These are phyloP conservation scores for Neosilurus mollespiculum DNA, from an alignment of 2,797 vertebrate genomes.

Conservation along the genomic window DNA sequence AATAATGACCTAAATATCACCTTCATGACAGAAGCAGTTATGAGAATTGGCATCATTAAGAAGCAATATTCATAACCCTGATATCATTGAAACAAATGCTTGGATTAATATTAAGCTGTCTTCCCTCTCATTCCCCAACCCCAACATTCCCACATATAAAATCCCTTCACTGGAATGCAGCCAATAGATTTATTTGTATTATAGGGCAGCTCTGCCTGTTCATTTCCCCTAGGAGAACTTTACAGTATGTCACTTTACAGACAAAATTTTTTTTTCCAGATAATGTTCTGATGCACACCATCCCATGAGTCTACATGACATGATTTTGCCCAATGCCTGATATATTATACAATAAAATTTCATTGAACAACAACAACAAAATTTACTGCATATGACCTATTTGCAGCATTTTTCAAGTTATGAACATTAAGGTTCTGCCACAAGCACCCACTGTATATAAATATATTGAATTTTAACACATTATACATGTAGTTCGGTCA, in stretches of 20 bases:
- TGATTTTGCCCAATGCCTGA: not conserved
- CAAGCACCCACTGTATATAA: not conserved
- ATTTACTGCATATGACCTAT: not conserved
- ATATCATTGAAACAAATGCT: not conserved
- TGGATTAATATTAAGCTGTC: not conserved
- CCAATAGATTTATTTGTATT: slow-evolving; percentile 49
- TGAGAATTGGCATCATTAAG: not conserved
- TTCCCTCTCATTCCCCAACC: slow-evolving; percentile 16
- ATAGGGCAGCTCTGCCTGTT: slow-evolving; percentile 41
- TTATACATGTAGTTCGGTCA: not conserved
- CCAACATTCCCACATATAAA: slow-evolving; percentile 56
- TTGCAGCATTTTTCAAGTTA: not conserved
- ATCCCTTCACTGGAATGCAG: slow-evolving; percentile 54
- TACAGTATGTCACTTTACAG: slow-evolving; percentile 50
- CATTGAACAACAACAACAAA: too few relatives aligned
- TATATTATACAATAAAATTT: not conserved
- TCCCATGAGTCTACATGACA: slow-evolving; percentile 10
- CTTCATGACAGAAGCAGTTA: not conserved
- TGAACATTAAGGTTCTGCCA: not conserved
- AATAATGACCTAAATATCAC: not conserved
- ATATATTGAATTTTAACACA: not conserved
- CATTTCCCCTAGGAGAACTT: slow-evolving; percentile 51
- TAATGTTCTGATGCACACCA: slow-evolving; percentile 53
- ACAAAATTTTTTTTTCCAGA: slow-evolving; percentile 34
- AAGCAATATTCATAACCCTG: not conserved